These are phyloP conservation scores for Meloe dianella DNA, from an alignment of 2,888 invertebrate species.

Conservation along the genomic window DNA sequence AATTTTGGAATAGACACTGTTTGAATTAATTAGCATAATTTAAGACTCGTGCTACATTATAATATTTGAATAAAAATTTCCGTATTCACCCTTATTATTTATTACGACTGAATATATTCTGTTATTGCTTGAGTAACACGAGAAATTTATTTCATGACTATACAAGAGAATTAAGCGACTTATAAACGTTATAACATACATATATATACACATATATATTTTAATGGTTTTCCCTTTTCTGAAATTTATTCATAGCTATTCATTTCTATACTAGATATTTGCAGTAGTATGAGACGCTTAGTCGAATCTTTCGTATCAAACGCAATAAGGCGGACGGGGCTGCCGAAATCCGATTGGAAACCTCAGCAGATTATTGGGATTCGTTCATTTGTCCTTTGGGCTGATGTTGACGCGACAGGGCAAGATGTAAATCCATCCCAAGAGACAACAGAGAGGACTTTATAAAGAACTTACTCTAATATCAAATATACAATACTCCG, in stretches of 20 bases:
- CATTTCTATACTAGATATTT: constrained; percentile 33
- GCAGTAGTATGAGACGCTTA: constrained; percentile 40
- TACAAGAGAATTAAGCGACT: neutral
- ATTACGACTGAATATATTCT: neutral
- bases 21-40: neutral
- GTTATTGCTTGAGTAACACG: neutral
- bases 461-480: constrained; percentile 27
- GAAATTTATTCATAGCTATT: constrained; percentile 26
- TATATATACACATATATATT: too few relatives aligned
- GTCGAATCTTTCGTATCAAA: constrained; percentile 48
- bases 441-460: constrained; percentile 41
- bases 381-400: constrained; percentile 48
- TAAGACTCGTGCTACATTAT: neutral
- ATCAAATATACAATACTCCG: neutral
- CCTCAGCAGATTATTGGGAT: constrained; percentile 56
- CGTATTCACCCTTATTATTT: neutral
- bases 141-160: constrained; percentile 3
- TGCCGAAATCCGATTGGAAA: constrained; percentile 53
- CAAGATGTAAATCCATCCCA: constrained; percentile 48
- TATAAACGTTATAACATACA: constrained; percentile 1
- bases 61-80: neutral
- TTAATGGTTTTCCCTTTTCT: neutral
- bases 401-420: constrained; percentile 42
- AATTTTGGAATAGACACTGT: neutral
- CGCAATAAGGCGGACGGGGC: constrained; percentile 52